phyloP scores from a whole-genome alignment of 2,797 vertebrate species.

The Adrianichthys oophorus region DNA sequence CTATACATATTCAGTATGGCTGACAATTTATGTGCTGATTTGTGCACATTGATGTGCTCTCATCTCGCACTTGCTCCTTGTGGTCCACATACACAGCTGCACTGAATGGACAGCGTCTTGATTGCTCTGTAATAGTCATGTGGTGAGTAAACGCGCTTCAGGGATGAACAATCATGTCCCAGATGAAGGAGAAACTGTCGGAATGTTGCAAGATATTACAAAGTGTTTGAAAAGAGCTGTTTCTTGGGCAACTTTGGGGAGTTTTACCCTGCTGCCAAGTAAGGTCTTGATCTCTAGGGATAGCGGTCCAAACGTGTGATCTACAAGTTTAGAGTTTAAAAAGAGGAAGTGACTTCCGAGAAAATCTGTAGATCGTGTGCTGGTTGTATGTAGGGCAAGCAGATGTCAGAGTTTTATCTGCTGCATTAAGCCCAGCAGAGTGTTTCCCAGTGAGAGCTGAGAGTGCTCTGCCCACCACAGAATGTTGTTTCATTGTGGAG shows the following conservation, averaged over 20 bases:
- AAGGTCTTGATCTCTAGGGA: slow-evolving; percentile 21
- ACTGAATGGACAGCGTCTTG: slow-evolving; percentile 32
- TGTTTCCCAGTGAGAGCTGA: slow-evolving; percentile 60
- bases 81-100: slow-evolving; percentile 21
- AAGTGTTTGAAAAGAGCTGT: slow-evolving; percentile 12
- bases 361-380: slow-evolving; percentile 60
- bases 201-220: slow-evolving; percentile 12
- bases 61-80: slow-evolving; percentile 24
- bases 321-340: slow-evolving; percentile 18
- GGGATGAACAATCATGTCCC: slow-evolving; percentile 40
- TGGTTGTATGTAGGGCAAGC: slow-evolving; percentile 71
- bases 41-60: slow-evolving; percentile 6
- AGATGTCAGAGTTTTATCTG: slow-evolving; percentile 78
- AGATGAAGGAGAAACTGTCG: slow-evolving; percentile 31
- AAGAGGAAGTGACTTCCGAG: slow-evolving; percentile 22
- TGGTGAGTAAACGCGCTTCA: slow-evolving; percentile 52
- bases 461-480: slow-evolving; percentile 44
- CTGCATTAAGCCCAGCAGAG: slow-evolving; percentile 72
- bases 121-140: slow-evolving; percentile 33
- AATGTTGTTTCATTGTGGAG: slow-evolving; percentile 50
- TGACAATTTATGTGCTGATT: slow-evolving; percentile 9
- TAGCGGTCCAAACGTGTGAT: slow-evolving; percentile 27
- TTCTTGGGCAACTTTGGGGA: slow-evolving; percentile 16
- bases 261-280: background rate
- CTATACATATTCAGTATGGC: slow-evolving; percentile 3